These are phyloP conservation scores for Amblyornis subalaris DNA, from an alignment of 2,113 vertebrate species.

Conservation along the genomic window DNA sequence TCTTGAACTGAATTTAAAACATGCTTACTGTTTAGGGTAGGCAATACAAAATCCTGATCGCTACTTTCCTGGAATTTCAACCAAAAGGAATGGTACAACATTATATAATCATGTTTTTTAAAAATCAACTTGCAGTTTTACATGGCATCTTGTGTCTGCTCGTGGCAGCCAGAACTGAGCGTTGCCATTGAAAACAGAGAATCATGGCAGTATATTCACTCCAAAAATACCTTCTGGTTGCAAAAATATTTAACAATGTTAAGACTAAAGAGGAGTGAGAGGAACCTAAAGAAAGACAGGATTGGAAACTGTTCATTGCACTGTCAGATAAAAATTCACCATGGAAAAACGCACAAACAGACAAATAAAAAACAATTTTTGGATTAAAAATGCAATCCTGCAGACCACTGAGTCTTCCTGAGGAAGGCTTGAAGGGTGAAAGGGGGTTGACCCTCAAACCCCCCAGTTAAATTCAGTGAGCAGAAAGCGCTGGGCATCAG, in stretches of 20 bases:
- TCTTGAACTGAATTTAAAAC: conserved; percentile 27
- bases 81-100: conserved; percentile 35
- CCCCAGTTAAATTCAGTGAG: not conserved
- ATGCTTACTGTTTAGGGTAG: conserved; percentile 31
- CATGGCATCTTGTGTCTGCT: conserved; percentile 51
- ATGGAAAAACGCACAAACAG: conserved; percentile 3
- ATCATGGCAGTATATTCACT: conserved; percentile 52
- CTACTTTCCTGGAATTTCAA: conserved; percentile 61
- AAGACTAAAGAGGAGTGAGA: conserved; percentile 37
- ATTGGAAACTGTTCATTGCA: conserved; percentile 19
- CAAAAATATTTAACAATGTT: conserved; percentile 62
- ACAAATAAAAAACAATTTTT: not conserved
- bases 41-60: conserved; percentile 28
- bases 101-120: conserved; percentile 58
- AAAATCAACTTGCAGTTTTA: conserved; percentile 53
- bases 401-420: not conserved
- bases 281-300: conserved; percentile 44
- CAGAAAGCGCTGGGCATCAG: not conserved
- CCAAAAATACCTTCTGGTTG: conserved; percentile 66
- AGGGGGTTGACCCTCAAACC: not conserved
- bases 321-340: conserved; percentile 29
- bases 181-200: conserved; percentile 60
- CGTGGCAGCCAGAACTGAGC: conserved; percentile 40
- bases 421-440: not conserved
- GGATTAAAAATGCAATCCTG: not conserved